Evolutionary conservation across 2,113 vertebrate species (phyloP).

Genomic region (Grammatotria lemairii): DNA sequence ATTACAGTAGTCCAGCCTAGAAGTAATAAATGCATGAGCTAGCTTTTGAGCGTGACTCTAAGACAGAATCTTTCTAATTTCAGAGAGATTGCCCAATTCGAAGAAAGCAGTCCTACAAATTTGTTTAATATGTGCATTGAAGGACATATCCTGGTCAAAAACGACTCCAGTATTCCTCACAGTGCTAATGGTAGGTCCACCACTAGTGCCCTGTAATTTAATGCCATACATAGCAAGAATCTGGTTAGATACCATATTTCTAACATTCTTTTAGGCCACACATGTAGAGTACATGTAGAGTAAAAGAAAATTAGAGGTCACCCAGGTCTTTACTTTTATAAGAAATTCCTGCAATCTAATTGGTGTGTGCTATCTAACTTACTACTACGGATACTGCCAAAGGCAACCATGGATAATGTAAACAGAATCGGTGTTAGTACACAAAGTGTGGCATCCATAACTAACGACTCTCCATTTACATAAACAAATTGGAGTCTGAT

Average conservation of each 20-base stretch:
- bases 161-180: neutral
- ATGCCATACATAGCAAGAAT: neutral
- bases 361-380: neutral
- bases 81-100: rapidly evolving
- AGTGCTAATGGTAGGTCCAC: neutral
- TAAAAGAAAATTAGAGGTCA: neutral
- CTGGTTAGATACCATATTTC: neutral
- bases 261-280: neutral
- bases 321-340: neutral
- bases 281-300: too few species aligned
- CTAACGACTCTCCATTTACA: neutral
- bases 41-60: rapidly evolving
- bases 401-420: neutral
- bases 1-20: neutral
- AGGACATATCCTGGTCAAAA: neutral
- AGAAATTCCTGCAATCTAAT: neutral
- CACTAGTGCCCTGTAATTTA: neutral
- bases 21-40: neutral
- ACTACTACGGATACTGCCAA: neutral
- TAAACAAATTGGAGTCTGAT: neutral
- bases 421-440: neutral
- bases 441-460: neutral
- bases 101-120: neutral
- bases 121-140: neutral
- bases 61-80: neutral